These are phyloP conservation scores for Dicrostonyx torquatus DNA, from an alignment of 2,797 vertebrate species.

Conservation along the genomic window DNA sequence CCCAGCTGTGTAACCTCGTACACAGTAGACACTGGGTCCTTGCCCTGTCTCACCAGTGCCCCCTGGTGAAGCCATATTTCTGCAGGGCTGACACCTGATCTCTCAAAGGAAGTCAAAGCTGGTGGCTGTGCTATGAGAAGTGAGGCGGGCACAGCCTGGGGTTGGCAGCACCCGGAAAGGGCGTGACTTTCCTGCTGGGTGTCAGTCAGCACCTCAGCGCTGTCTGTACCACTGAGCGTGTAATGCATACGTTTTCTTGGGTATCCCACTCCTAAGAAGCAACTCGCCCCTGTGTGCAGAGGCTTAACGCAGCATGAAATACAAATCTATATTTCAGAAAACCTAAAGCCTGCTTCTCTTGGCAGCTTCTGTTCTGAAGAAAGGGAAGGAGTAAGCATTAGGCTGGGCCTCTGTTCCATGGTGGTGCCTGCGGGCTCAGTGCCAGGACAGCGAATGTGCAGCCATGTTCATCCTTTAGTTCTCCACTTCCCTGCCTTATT, in stretches of 20 bases:
- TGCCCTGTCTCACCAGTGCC: not conserved
- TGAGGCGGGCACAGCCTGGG: fast-evolving
- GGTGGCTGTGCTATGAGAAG: not conserved
- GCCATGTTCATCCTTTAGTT: not conserved
- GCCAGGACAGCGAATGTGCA: fast-evolving
- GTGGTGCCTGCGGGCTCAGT: not conserved
- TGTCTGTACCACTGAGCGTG: not conserved
- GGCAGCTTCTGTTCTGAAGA: no score
- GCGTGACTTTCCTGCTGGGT: fast-evolving
- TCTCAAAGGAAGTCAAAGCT: not conserved
- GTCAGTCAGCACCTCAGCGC: fast-evolving
- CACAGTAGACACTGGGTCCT: not conserved
- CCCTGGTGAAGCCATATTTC: not conserved
- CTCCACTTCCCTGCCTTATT: not conserved
- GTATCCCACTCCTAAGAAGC: not conserved
- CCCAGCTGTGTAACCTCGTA: not conserved
- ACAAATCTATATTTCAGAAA: not conserved
- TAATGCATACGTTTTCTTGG: not conserved
- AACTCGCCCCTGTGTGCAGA: not conserved
- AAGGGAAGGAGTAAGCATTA: fast-evolving
- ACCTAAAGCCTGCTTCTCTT: not conserved
- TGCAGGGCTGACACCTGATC: not conserved
- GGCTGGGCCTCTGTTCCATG: fast-evolving
- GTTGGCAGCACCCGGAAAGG: not conserved
- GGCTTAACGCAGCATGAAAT: not conserved